These are phyloP conservation scores for Acanthacorydalis orientalis DNA, from an alignment of 2,888 invertebrate species.

Conservation along the genomic window DNA sequence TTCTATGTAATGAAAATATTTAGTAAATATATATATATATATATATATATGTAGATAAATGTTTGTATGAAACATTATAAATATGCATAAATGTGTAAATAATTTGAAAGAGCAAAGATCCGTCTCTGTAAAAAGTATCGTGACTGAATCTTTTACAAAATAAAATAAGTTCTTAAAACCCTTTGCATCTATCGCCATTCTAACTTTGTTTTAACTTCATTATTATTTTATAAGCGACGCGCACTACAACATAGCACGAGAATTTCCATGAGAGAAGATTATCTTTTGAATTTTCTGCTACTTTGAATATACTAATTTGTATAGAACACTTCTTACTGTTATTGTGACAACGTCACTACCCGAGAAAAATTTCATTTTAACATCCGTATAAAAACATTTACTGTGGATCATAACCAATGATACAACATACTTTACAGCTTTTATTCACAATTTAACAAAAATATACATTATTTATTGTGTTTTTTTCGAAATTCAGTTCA, in stretches of 20 bases:
- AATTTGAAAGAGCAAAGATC: too few species aligned
- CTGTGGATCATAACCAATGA: not conserved
- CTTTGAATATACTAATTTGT: slow-evolving; percentile 17
- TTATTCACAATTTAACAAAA: not conserved
- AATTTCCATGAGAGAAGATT: slow-evolving; percentile 11
- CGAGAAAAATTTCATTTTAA: not conserved
- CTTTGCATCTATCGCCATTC: not conserved
- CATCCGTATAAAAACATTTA: not conserved
- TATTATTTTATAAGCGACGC: slow-evolving; percentile 6
- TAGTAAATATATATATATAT: too few species aligned
- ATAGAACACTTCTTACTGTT: slow-evolving; percentile 15
- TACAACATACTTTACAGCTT: not conserved
- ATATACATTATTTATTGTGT: too few species aligned
- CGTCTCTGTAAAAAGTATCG: too few species aligned
- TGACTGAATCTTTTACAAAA: too few species aligned
- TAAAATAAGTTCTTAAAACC: too few species aligned
- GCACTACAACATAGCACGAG: slow-evolving; percentile 4
- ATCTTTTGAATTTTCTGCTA: slow-evolving; percentile 18
- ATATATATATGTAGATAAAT: too few species aligned
- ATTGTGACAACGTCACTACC: not conserved
- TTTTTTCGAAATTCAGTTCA: too few species aligned
- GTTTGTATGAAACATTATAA: too few species aligned
- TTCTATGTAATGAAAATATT: too few species aligned
- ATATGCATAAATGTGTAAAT: too few species aligned
- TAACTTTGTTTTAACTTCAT: not conserved